Percentiles rank a stretch among this genome's conserved stretches.
Conservation (phyloP, 2,888 invertebrate species). For the Tetropium fuscum region DNA sequence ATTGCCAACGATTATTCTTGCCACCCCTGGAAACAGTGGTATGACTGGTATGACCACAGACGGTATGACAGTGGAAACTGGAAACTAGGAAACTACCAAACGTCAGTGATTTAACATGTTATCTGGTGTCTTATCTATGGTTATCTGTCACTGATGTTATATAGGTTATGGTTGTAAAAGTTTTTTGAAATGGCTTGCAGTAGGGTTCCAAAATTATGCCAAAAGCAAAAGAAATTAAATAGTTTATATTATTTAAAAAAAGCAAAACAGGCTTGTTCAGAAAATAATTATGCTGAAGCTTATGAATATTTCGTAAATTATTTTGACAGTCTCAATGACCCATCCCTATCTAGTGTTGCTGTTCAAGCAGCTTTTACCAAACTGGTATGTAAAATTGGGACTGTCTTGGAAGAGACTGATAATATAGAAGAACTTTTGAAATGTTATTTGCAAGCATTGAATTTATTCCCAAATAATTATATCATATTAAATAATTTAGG, state of each 20-base stretch:
- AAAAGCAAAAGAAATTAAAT: slow-evolving; percentile 41
- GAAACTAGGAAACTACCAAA: no score
- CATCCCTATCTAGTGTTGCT: slow-evolving; percentile 36
- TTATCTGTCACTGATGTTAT: no score
- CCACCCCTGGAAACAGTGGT: no score
- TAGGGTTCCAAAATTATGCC: slow-evolving; percentile 45
- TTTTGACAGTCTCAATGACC: slow-evolving; percentile 48
- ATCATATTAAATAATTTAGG: slow-evolving; percentile 68
- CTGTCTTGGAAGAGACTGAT: slow-evolving; percentile 54
- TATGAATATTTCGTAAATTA: slow-evolving; percentile 51
- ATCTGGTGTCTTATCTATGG: no score
- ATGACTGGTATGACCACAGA: no score
- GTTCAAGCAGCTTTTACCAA: slow-evolving; percentile 50
- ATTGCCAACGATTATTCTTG: no score
- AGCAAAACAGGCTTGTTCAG: slow-evolving; percentile 45
- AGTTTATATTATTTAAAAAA: slow-evolving; percentile 45
- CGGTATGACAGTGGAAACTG: no score
- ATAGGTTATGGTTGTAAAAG: background rate
- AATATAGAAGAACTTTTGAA: slow-evolving; percentile 61
- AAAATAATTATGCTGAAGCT: slow-evolving; percentile 44
- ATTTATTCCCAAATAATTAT: slow-evolving; percentile 67
- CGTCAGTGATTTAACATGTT: no score
- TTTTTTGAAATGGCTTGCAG: slow-evolving; percentile 32
- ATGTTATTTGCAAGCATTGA: slow-evolving; percentile 63
- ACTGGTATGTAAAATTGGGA: slow-evolving; percentile 47